These are phyloP conservation scores for Prochilodus magdalenae DNA, from an alignment of 2,113 vertebrate genomes.

Conservation along the genomic window DNA sequence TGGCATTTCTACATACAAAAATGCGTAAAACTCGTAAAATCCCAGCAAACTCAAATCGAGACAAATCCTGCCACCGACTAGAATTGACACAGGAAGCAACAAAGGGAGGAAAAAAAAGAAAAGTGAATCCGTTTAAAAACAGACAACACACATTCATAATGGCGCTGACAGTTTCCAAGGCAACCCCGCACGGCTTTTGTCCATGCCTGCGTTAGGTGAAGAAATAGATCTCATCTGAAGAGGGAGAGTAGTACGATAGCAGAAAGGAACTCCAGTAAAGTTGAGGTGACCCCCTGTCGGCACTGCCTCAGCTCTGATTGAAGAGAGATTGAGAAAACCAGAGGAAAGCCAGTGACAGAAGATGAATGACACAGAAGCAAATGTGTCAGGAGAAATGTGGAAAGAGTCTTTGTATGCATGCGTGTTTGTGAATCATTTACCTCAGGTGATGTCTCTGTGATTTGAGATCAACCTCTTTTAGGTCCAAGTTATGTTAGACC, in stretches of 20 bases:
- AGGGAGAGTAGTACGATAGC: neutral
- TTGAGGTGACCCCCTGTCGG: constrained; percentile 33
- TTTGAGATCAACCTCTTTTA: neutral
- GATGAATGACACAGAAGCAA: neutral
- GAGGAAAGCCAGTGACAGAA: constrained; percentile 6
- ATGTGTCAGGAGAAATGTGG: neutral
- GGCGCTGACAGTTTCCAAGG: constrained; percentile 63
- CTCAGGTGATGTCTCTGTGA: neutral
- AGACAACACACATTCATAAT: constrained; percentile 47
- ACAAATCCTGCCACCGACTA: constrained; percentile 26
- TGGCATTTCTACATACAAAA: neutral
- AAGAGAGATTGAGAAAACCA: constrained; percentile 23
- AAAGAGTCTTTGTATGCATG: neutral
- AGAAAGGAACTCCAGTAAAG: constrained; percentile 49
- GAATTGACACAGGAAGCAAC: constrained; percentile 16
- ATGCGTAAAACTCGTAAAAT: constrained; percentile 13
- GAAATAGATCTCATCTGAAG: constrained; percentile 57
- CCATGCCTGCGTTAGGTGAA: constrained; percentile 38
- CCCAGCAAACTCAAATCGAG: constrained; percentile 8
- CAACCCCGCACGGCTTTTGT: constrained; percentile 56
- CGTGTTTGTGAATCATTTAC: neutral
- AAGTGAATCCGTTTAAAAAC: constrained; percentile 48
- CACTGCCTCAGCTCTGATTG: neutral
- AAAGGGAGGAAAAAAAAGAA: constrained; percentile 16
- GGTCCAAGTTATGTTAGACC: too few relatives aligned